Base-by-base conservation (phyloP, 2,113 vertebrate species). In the Glaucidium brasilianum region DNA sequence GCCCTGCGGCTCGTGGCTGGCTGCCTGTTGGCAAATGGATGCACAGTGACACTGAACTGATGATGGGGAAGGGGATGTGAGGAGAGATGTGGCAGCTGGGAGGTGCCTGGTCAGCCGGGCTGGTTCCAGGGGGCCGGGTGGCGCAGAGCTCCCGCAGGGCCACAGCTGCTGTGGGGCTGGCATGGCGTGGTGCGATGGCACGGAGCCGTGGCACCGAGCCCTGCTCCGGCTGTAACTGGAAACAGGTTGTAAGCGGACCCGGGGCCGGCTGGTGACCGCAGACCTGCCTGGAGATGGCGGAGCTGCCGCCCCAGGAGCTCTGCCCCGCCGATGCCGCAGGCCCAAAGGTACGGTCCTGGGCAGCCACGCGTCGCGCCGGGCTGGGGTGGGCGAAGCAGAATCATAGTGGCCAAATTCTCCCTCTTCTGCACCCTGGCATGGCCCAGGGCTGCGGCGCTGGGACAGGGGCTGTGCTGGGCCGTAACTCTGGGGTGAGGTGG, bases 191-290 rank as follows among this genome's bases (percentile, higher is more conserved):
- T 37, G 64, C 6, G 56, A 8, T 8, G 45, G 69, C 3, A 35
- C 27, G 45, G 21, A 37, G 64, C 6, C 39, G 80, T 53, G 75
- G 68, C 88, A 59, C 49, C 0, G 66, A 88, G 81, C 78, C 73
- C 78, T 6, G 45, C 73, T 83, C 86, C 4, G 3, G 53, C 80
- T 96, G 94, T 85, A 91, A 94, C 95, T 86, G 90, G 94, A 96
- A 86, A 49, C 94, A 53, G 53, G 73, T 64, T 94, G 95, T 71
- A 95, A 95, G 73, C 1, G 2, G 73, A 50, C 1, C 85, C 15
- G 10, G 64, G 73, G 55, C 68, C 5, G 23, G 81, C 35, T 11
- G 67, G 35, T 93, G 72, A 27, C 88, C 15, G 1, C 88, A 93
- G 90, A 89, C 17, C 73, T 84, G 78, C 77, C 23, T 16, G 82